Conservation (phyloP, 2,888 invertebrate species). For the Cynaeus angustus region DNA sequence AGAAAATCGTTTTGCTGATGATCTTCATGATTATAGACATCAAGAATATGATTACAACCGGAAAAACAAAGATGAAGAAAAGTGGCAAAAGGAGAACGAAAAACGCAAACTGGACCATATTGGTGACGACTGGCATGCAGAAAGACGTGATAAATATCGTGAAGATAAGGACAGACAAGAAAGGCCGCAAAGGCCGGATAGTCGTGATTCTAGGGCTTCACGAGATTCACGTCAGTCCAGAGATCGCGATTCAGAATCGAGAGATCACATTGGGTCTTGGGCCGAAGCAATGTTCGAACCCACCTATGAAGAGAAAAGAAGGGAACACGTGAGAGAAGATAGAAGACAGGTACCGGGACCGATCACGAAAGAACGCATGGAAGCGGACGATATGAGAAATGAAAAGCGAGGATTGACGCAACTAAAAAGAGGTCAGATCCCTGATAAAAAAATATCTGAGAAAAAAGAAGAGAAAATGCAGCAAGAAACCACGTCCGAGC, state of each 20-base stretch:
- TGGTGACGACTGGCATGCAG: conserved; percentile 63
- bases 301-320: conserved; percentile 66
- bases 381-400: conserved; percentile 74
- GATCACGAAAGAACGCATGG: conserved; percentile 76
- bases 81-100: conserved; percentile 58
- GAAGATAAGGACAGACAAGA: conserved; percentile 68
- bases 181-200: conserved; percentile 76
- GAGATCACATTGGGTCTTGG: conserved; percentile 70
- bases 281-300: conserved; percentile 70
- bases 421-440: conserved; percentile 70
- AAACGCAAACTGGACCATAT: conserved; percentile 39
- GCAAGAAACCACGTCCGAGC: conserved; percentile 54
- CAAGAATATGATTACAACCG: conserved; percentile 60
- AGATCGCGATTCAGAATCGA: conserved; percentile 72
- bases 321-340: conserved; percentile 62
- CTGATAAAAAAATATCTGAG: conserved; percentile 62
- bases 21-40: conserved; percentile 64
- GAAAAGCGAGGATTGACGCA: conserved; percentile 74
- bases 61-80: conserved; percentile 63
- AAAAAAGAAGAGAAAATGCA: conserved; percentile 61
- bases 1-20: conserved; percentile 67
- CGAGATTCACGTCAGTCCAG: conserved; percentile 73
- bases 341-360: conserved; percentile 75
- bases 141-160: conserved; percentile 60
- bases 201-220: conserved; percentile 75